These are phyloP conservation scores for Larimichthys crocea DNA, from an alignment of 2,113 vertebrate species.

Conservation along the genomic window DNA sequence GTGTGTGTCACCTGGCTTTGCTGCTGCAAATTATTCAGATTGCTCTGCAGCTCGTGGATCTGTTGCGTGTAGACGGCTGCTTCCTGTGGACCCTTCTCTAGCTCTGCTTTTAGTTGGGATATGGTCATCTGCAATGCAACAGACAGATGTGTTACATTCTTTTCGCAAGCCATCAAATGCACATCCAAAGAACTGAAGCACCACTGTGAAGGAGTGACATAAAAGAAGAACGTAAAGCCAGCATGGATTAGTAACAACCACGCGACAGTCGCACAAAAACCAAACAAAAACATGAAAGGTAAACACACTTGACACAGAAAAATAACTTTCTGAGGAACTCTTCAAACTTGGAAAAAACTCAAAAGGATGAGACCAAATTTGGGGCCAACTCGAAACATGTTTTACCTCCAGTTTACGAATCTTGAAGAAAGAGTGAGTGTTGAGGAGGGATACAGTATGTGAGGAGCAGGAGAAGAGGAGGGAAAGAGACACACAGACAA, in stretches of 20 bases:
- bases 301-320: neutral
- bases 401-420: slow-evolving; percentile 90
- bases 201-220: slow-evolving; percentile 9
- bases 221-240: neutral
- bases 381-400: slow-evolving; percentile 51
- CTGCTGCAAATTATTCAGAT: slow-evolving; percentile 89
- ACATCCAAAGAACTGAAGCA: slow-evolving; percentile 7
- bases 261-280: slow-evolving; percentile 27
- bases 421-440: slow-evolving; percentile 84
- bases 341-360: slow-evolving; percentile 13
- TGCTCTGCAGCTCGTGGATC: slow-evolving; percentile 90
- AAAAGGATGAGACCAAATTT: slow-evolving; percentile 24
- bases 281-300: neutral
- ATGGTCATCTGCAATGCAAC: slow-evolving; percentile 86
- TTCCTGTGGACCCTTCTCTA: slow-evolving; percentile 96
- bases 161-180: neutral
- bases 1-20: slow-evolving; percentile 89
- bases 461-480: slow-evolving; percentile 61
- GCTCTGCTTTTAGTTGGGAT: slow-evolving; percentile 90
- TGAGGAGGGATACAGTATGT: slow-evolving; percentile 49
- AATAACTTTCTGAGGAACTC: neutral
- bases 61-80: slow-evolving; percentile 94
- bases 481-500: slow-evolving; percentile 81
- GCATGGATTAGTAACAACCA: slow-evolving; percentile 8
- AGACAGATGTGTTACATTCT: neutral